Evolutionary conservation across 2,888 invertebrate genomes (phyloP), one percentile per base, ranked within the genome.

Genomic region (Lochmaea capreae): DNA sequence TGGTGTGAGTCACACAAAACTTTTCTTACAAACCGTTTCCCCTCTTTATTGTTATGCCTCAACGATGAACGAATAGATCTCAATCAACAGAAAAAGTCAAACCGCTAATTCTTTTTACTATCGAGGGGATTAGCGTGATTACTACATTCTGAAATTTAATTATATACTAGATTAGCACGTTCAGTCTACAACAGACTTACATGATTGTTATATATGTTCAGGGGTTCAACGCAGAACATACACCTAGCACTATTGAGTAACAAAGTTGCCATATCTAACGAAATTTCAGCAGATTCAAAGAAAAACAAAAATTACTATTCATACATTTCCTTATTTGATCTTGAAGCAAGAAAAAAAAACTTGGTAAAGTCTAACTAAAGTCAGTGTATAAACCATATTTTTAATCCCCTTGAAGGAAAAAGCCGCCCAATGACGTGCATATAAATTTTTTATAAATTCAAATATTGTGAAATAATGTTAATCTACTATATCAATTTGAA

Each of bases 141-240:
- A 46, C 46, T 77, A 67, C 76, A 78, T 79, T 74, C 73, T 75
- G 79, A 61, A 82, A 81, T 82, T 83, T 82, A 83, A 84, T 84
- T 82, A 83, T 80, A 79, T 77, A 78, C 78, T 79, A 82, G 81
- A 83, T 83, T 83, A 83, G 81, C 83, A 83, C 81, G 82, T 82
- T 80, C 79, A 80, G 80, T 81, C 81, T 82, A 81, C 82, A 83
- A 82, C 79, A 80, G 81, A 80, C 80, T 83, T 82, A 82, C 81
- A 81, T 84, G 82, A 81, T 81, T 83, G 82, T 81, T 79, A 79
- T 78, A 79, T 79, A 77, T 79, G 77, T 78, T 74, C 72, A 70
- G 74, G 76, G 72, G 73, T 75, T 77, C 76, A 71, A 26, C 66
- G 46, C 54, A 69, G 67, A 18, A 57, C 62, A 76, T 79, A 74